A percentile compares a stretch with the other conserved stretches of the same genome.
These are phyloP conservation scores for Mustelus asterias DNA, from an alignment of 2,113 vertebrate species.

Conservation along the genomic window DNA sequence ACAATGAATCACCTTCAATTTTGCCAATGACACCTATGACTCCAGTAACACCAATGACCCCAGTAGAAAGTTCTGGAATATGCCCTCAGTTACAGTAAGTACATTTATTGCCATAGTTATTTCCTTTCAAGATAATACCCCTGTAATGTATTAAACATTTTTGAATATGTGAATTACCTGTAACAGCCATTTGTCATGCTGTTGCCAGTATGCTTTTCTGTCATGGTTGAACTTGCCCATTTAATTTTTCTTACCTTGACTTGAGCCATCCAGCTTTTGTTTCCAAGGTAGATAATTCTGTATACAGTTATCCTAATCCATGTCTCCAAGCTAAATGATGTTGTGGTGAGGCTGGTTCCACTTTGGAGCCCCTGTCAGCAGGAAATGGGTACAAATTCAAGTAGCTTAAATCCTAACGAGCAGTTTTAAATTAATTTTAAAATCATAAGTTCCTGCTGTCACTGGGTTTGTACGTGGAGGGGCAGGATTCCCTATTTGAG, in stretches of 20 bases:
- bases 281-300: background rate
- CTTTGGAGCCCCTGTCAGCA: background rate
- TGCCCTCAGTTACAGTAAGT: conserved; percentile 87
- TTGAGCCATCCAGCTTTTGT: background rate
- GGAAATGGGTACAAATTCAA: background rate
- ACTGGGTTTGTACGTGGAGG: background rate
- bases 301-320: background rate
- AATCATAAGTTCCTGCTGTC: background rate
- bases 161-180: background rate
- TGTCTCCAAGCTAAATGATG: background rate
- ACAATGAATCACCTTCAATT: conserved; percentile 41
- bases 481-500: background rate
- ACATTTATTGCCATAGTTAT: background rate
- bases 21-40: conserved; percentile 72
- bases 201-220: no score
- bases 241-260: background rate
- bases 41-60: conserved; percentile 71
- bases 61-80: conserved; percentile 78
- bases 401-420: background rate
- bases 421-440: background rate
- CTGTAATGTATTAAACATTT: background rate
- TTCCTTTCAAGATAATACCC: background rate
- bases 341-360: background rate
- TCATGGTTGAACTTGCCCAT: background rate
- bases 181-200: background rate